Evolutionary conservation across 1,140 invertebrate species (phyloP).

Genomic region (Orius laevigatus): DNA sequence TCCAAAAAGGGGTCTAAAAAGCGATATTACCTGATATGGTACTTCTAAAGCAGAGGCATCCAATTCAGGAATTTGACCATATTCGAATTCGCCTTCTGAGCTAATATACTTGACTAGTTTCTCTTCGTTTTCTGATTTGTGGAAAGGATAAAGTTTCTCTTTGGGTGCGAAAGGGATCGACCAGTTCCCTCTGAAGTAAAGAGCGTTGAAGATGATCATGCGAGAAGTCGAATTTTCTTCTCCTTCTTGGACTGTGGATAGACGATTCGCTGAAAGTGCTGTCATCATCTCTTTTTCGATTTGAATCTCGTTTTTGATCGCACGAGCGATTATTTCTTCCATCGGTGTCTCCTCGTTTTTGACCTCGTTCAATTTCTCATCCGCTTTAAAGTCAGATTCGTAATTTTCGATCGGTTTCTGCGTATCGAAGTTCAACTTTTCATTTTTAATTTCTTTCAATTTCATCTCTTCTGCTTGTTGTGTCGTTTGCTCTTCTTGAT

Average conservation of each 20-base stretch:
- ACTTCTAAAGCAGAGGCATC: conserved; percentile 37
- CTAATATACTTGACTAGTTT: conserved; percentile 37
- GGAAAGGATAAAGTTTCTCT: conserved; percentile 31
- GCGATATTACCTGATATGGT: conserved; percentile 37
- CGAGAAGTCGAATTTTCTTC: conserved; percentile 21
- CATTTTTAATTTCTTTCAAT: background rate
- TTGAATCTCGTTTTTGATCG: background rate
- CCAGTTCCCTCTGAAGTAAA: conserved; percentile 41
- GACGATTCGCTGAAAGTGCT: background rate
- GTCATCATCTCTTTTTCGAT: conserved; percentile 14
- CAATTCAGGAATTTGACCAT: conserved; percentile 32
- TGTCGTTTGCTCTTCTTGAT: background rate
- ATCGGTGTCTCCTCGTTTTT: background rate
- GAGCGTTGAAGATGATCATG: conserved; percentile 45
- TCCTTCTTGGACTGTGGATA: background rate
- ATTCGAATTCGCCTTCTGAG: conserved; percentile 32
- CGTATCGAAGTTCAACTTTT: conserved; percentile 22
- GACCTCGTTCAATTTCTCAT: conserved; percentile 16
- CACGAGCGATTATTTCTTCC: background rate
- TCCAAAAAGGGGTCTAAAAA: background rate
- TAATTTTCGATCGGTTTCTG: conserved; percentile 24
- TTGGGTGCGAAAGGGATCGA: conserved; percentile 29
- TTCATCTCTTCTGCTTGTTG: conserved; percentile 1
- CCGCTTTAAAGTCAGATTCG: conserved; percentile 17
- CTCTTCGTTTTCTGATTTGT: conserved; percentile 35